Evolutionary conservation across 2,797 vertebrate genomes (phyloP).

Genomic region (Brachyrhaphis roseni): DNA sequence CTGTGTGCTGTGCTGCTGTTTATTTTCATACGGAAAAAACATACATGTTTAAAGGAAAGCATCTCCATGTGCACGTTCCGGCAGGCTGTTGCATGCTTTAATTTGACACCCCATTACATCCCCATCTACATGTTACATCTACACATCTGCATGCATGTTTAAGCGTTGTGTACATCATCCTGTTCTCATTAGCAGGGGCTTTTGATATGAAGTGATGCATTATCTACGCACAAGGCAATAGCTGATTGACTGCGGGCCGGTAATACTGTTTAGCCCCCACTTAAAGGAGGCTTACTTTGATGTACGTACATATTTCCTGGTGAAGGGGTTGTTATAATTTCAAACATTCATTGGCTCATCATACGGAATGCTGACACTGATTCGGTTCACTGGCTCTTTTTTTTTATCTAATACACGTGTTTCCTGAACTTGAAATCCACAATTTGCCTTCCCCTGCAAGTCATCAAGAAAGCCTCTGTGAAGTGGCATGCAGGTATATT

Average conservation of each 20-base stretch:
- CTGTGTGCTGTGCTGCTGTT: slow-evolving; percentile 13
- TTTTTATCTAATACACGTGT: slow-evolving; percentile 72
- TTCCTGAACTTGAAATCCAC: slow-evolving; percentile 66
- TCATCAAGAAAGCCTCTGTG: slow-evolving; percentile 58
- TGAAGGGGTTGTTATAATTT: slow-evolving; percentile 75
- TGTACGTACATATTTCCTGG: slow-evolving; percentile 81
- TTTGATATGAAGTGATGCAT: slow-evolving; percentile 82
- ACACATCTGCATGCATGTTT: slow-evolving; percentile 67
- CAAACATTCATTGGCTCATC: slow-evolving; percentile 76
- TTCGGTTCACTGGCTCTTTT: slow-evolving; percentile 61
- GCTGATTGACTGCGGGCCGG: slow-evolving; percentile 75
- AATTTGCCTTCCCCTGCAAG: slow-evolving; percentile 55
- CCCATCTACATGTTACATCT: slow-evolving; percentile 63
- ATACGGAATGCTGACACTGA: slow-evolving; percentile 69
- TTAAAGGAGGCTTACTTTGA: slow-evolving; percentile 73
- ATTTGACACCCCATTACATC: slow-evolving; percentile 70
- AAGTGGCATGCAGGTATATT: slow-evolving; percentile 61
- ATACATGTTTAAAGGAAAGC: slow-evolving; percentile 39
- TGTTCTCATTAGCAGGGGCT: slow-evolving; percentile 77
- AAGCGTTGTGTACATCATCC: slow-evolving; percentile 69
- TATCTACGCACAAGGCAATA: slow-evolving; percentile 69
- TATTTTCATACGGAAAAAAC: slow-evolving; percentile 25
- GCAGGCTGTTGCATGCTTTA: slow-evolving; percentile 45
- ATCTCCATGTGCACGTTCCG: slow-evolving; percentile 37
- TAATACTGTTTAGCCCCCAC: slow-evolving; percentile 73